Percentiles rank a stretch among this genome's conserved stretches.
These are phyloP conservation scores for Odontothrips loti DNA, from an alignment of 2,888 invertebrate species.

Conservation along the genomic window DNA sequence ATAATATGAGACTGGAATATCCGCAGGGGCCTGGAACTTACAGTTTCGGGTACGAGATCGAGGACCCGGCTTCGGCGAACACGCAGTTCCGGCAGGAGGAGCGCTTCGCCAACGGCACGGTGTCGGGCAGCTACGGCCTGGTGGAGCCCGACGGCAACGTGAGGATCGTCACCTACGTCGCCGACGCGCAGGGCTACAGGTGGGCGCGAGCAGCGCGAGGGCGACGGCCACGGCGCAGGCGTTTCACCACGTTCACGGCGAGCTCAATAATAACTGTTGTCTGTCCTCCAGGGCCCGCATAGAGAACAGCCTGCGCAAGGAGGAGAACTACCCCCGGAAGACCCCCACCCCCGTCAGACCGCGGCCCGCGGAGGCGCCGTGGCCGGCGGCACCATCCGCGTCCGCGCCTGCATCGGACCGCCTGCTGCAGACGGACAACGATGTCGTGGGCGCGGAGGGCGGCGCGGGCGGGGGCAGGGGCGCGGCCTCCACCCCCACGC, in stretches of 20 bases:
- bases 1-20: not conserved
- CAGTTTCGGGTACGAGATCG: slow-evolving; percentile 66
- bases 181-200: slow-evolving; percentile 65
- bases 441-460: not conserved
- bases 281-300: slow-evolving; percentile 25
- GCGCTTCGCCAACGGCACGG: slow-evolving; percentile 64
- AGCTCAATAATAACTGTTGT: not conserved
- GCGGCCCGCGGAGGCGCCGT: not conserved
- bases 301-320: slow-evolving; percentile 24
- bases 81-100: slow-evolving; percentile 68
- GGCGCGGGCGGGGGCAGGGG: not conserved
- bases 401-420: not conserved
- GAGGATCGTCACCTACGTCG: slow-evolving; percentile 59
- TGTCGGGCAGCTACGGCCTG: slow-evolving; percentile 68
- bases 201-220: slow-evolving; percentile 44
- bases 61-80: slow-evolving; percentile 61
- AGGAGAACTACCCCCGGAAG: not conserved
- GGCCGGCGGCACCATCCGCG: not conserved
- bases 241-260: too few species aligned
- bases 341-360: not conserved
- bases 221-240: too few species aligned
- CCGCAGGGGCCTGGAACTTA: slow-evolving; percentile 60
- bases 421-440: too few species aligned
- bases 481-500: not conserved
- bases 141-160: slow-evolving; percentile 60